Conservation (phyloP, 1,140 invertebrate genomes). For the Diachasmimorpha longicaudata region DNA sequence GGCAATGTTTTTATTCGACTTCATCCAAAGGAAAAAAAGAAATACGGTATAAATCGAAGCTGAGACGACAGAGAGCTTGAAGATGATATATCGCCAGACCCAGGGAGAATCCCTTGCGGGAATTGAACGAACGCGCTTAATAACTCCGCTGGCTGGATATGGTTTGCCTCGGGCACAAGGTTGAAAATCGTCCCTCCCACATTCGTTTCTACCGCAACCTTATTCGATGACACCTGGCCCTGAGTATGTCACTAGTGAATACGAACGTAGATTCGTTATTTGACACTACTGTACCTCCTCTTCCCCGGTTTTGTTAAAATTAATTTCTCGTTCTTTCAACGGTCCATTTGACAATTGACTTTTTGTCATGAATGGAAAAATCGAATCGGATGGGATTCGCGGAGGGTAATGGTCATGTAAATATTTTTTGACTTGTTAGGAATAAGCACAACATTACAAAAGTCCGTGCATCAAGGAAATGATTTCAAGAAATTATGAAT, state of each 20-base stretch:
- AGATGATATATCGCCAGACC: not conserved
- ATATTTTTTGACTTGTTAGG: no score
- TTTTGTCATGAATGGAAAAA: no score
- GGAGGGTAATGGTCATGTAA: no score
- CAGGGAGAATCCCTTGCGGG: slow-evolving; percentile 33
- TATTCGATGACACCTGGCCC: not conserved
- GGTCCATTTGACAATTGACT: not conserved
- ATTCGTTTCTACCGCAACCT: not conserved
- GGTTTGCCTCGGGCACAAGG: not conserved
- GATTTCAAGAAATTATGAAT: no score
- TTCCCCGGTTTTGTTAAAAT: not conserved
- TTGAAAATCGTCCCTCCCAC: not conserved
- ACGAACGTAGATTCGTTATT: not conserved
- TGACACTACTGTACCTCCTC: not conserved
- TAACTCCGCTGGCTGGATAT: slow-evolving; percentile 35
- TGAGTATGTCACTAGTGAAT: not conserved
- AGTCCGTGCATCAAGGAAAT: no score
- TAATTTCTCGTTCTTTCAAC: not conserved
- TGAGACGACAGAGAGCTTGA: not conserved
- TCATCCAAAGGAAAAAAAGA: not conserved
- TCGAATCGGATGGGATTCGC: no score
- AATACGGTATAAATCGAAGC: not conserved
- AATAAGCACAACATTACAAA: no score
- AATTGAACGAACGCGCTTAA: slow-evolving; percentile 47
- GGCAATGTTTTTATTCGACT: not conserved